A percentile compares a stretch with the other conserved stretches of the same genome.
Evolutionary conservation across 2,113 vertebrate genomes (phyloP).

Genomic region (Serinus canaria): DNA sequence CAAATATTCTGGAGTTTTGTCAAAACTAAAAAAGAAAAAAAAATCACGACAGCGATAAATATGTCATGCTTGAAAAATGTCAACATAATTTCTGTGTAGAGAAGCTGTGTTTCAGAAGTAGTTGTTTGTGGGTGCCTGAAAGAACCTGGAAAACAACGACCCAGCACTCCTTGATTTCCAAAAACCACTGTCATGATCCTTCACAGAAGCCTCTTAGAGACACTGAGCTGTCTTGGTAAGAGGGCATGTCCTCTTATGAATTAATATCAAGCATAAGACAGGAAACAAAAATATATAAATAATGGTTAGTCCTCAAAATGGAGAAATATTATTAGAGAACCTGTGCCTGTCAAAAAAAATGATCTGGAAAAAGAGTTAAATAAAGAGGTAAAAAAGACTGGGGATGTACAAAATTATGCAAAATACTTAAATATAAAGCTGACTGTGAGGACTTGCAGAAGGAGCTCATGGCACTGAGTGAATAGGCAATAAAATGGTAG

Average conservation of each 20-base stretch:
- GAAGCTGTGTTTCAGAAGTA: not conserved
- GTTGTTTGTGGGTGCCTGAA: not conserved
- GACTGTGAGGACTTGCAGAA: not conserved
- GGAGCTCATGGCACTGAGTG: not conserved
- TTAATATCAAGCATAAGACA: not conserved
- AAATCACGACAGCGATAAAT: not conserved
- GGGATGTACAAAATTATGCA: not conserved
- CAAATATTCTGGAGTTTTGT: not conserved
- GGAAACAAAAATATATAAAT: conserved; percentile 1
- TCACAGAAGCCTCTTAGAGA: not conserved
- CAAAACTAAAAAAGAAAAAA: not conserved
- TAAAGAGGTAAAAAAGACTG: not conserved
- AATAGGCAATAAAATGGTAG: conserved; percentile 44
- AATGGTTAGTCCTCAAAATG: not conserved
- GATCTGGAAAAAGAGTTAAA: not conserved
- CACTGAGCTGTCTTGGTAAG: not conserved
- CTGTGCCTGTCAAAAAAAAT: not conserved
- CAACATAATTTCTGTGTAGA: not conserved
- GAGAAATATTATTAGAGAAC: not conserved
- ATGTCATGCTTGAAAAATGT: not conserved
- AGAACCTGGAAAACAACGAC: not conserved
- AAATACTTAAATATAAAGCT: not conserved
- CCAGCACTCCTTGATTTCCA: not conserved
- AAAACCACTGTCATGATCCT: not conserved
- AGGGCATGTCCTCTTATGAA: not conserved